Conservation (phyloP, 2,797 vertebrate species). For the Anas flavirostris region DNA sequence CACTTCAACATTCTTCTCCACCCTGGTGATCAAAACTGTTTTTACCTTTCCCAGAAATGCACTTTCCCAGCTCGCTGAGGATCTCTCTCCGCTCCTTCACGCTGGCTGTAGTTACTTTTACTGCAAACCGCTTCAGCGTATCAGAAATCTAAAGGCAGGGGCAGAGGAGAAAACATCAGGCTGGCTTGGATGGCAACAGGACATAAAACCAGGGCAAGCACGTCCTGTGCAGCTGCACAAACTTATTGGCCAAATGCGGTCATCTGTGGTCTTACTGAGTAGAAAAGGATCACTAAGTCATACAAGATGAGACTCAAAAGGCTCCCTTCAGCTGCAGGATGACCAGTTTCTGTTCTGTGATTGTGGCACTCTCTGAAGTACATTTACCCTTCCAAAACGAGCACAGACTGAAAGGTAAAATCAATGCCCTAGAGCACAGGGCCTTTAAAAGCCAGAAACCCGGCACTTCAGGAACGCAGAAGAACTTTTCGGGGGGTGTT, state of each 20-base stretch:
- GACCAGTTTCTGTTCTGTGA: neutral
- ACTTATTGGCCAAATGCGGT: neutral
- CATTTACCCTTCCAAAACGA: neutral
- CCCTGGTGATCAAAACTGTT: neutral
- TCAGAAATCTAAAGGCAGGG: slow-evolving; percentile 87
- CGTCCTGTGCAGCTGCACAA: accelerated
- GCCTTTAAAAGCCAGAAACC: neutral
- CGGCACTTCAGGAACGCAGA: neutral
- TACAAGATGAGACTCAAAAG: accelerated
- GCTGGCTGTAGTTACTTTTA: slow-evolving; percentile 93
- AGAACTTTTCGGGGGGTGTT: neutral
- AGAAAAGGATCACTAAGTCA: neutral
- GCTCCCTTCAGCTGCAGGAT: accelerated
- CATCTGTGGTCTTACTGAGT: accelerated
- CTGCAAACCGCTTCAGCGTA: slow-evolving; percentile 93
- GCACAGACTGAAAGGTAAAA: neutral
- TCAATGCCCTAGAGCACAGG: neutral
- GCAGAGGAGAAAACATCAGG: neutral
- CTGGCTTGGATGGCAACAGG: neutral
- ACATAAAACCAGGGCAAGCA: neutral
- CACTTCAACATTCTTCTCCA: neutral
- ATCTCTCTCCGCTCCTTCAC: slow-evolving; percentile 93
- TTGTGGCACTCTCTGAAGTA: neutral
- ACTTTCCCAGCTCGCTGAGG: slow-evolving; percentile 87
- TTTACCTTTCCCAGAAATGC: slow-evolving; percentile 90